Conservation (phyloP, 2,888 invertebrate species). For the Strigamia crassipes region DNA sequence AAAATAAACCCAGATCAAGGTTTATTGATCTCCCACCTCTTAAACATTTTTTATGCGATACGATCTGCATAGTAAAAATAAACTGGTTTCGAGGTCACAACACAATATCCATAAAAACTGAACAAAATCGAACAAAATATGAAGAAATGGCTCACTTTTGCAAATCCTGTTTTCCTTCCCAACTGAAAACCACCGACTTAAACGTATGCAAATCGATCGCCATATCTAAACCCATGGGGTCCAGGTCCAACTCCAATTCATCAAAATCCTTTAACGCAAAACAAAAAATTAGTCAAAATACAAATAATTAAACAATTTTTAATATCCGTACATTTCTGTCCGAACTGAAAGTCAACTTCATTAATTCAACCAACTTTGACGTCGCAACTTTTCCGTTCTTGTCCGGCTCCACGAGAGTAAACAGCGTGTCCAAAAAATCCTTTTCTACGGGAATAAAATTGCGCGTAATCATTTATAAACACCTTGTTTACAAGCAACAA, state of each 20-base stretch:
- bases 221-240: slow-evolving; percentile 43
- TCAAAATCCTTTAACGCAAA: slow-evolving; percentile 12
- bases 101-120: neutral
- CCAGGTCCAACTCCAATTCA: slow-evolving; percentile 17
- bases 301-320: neutral
- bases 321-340: neutral
- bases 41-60: neutral
- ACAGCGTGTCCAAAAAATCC: slow-evolving; percentile 31
- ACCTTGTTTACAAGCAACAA: neutral
- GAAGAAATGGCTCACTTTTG: neutral
- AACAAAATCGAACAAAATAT: neutral
- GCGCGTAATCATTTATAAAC: neutral
- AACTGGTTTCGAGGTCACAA: neutral
- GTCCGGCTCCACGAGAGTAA: neutral
- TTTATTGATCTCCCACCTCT: neutral
- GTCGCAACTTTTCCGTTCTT: neutral
- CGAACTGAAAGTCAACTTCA: neutral
- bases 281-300: neutral
- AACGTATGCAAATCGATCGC: slow-evolving; percentile 27
- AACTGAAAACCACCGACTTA: neutral
- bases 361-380: slow-evolving; percentile 15
- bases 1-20: no score
- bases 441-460: neutral
- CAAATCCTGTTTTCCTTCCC: slow-evolving; percentile 29
- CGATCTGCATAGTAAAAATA: neutral